phyloP scores from a whole-genome alignment of 2,888 invertebrate genomes.

The Molorchus minor region DNA sequence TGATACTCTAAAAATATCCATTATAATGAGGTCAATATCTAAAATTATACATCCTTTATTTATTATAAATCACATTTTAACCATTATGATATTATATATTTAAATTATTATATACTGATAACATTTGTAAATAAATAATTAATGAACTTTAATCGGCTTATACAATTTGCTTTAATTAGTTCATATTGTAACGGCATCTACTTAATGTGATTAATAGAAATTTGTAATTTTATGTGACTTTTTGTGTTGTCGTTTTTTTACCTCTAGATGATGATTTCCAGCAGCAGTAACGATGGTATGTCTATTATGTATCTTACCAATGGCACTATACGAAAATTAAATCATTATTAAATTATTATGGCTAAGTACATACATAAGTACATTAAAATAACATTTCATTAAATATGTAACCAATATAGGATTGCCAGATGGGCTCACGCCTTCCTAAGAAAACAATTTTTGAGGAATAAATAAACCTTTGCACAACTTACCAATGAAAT shows the following conservation, averaged over 20 bases:
- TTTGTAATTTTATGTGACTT: background rate
- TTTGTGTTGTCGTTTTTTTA: background rate
- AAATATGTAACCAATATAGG: no score
- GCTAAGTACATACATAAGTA: background rate
- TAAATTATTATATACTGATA: constrained; percentile 12
- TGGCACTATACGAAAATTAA: background rate
- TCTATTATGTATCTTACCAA: background rate
- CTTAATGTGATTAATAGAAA: background rate
- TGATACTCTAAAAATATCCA: background rate
- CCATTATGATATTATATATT: background rate
- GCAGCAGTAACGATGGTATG: constrained; percentile 18
- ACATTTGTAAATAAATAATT: constrained; percentile 22
- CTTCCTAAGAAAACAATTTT: no score
- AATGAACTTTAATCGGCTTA: constrained; percentile 28
- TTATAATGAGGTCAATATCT: background rate
- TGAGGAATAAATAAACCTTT: no score
- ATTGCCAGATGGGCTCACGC: no score
- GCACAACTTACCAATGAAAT: no score
- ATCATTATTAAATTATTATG: background rate
- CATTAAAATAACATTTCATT: no score
- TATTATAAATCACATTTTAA: background rate
- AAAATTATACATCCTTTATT: background rate
- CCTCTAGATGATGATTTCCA: constrained; percentile 11
- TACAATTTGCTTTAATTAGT: constrained; percentile 21
- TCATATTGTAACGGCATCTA: constrained; percentile 8